These are phyloP conservation scores for Melitaea cinxia DNA, from an alignment of 1,140 invertebrate genomes.

Conservation along the genomic window DNA sequence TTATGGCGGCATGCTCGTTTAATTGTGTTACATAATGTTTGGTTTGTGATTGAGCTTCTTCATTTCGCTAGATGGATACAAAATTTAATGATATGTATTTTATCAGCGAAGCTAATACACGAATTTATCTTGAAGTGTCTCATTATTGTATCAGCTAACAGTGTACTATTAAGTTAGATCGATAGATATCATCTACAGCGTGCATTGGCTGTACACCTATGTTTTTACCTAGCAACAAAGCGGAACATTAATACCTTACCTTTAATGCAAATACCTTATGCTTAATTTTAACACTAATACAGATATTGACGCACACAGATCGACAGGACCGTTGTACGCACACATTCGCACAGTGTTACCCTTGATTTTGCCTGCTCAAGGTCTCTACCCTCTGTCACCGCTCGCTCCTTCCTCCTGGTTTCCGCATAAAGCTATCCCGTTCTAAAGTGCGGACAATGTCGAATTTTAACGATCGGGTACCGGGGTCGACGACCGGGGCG, in stretches of 20 bases:
- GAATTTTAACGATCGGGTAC: conserved; percentile 69
- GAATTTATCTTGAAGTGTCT: neutral
- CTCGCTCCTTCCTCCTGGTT: conserved; percentile 54
- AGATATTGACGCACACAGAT: conserved; percentile 48
- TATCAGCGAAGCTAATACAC: neutral
- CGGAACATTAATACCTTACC: conserved; percentile 9
- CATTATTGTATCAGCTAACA: neutral
- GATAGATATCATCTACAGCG: neutral
- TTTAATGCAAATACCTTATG: conserved; percentile 8
- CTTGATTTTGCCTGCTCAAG: conserved; percentile 81
- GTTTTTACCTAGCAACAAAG: neutral
- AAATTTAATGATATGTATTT: neutral
- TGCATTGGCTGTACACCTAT: neutral
- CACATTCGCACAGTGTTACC: conserved; percentile 66
- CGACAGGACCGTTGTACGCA: conserved; percentile 49
- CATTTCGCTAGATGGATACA: conserved; percentile 12
- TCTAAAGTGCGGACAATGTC: conserved; percentile 71
- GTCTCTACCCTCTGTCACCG: conserved; percentile 72
- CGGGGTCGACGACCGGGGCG: conserved; percentile 66
- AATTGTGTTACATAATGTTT: conserved; percentile 59
- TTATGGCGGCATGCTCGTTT: conserved; percentile 64
- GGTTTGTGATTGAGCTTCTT: conserved; percentile 14
- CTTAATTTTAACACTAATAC: conserved; percentile 17
- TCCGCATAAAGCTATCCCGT: conserved; percentile 61
- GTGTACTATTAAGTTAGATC: neutral